Conservation (phyloP, 30 jellyfish, hydroid and myxozoan species). For the Cassiopea andromeda region DNA sequence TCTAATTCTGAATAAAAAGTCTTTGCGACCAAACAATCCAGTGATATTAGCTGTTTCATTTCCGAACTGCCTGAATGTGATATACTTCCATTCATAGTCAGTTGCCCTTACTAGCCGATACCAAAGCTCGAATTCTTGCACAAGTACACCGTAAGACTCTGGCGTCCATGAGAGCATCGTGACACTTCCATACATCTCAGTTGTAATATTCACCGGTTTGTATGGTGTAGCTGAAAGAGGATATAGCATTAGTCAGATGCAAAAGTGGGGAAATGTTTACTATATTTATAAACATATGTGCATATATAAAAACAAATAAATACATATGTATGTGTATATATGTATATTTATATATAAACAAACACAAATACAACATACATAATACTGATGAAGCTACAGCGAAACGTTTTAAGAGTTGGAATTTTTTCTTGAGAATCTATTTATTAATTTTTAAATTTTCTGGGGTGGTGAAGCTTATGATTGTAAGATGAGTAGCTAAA, state of each 20-base stretch:
- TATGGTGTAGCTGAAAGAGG: constrained; percentile 85
- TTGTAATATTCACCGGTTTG: constrained; percentile 71
- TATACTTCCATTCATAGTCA: constrained; percentile 78
- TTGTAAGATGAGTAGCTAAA: no score
- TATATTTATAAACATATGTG: neutral
- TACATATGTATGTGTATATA: no score
- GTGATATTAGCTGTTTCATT: constrained; percentile 67
- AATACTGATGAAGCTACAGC: no score
- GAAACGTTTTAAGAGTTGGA: no score
- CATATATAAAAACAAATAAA: no score
- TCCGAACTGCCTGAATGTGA: constrained; percentile 50
- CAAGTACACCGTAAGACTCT: constrained; percentile 76
- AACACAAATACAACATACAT: no score
- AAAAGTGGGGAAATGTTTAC: neutral
- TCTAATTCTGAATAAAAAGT: constrained; percentile 66
- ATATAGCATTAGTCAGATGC: neutral
- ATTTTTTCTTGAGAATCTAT: no score
- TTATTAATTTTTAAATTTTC: no score
- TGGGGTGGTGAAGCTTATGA: no score
- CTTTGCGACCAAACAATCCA: constrained; percentile 37
- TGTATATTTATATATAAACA: no score
- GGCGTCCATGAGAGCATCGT: constrained; percentile 80
- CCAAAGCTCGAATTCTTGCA: constrained; percentile 85
- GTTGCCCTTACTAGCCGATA: constrained; percentile 74
- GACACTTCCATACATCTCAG: constrained; percentile 19